A percentile compares a stretch with the other conserved stretches of the same genome.
Conservation (phyloP, 2,113 vertebrate genomes). For the Sarotherodon lohbergeri region DNA sequence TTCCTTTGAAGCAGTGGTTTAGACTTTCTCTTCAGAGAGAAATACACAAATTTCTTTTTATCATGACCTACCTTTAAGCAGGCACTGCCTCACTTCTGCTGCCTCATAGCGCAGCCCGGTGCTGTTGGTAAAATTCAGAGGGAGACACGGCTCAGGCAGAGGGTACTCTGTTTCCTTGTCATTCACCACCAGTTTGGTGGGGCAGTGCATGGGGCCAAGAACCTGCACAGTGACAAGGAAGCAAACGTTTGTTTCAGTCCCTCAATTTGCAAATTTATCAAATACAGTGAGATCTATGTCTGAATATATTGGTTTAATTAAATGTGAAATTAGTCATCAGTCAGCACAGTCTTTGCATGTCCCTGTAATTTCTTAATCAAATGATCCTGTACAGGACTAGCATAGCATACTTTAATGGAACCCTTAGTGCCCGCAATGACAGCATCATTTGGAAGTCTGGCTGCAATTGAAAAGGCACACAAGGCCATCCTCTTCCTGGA, state of each 20-base stretch:
- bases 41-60: not conserved
- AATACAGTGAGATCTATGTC: not conserved
- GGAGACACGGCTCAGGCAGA: constrained; percentile 50
- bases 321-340: constrained; percentile 16
- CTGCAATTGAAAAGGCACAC: constrained; percentile 49
- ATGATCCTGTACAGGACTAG: too few relatives aligned
- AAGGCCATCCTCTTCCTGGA: constrained; percentile 61
- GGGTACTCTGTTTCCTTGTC: constrained; percentile 51
- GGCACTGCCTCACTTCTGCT: constrained; percentile 71
- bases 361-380: constrained; percentile 14
- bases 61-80: constrained; percentile 66
- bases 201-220: constrained; percentile 60
- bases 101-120: constrained; percentile 70
- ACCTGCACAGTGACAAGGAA: constrained; percentile 43
- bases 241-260: not conserved
- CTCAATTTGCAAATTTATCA: not conserved
- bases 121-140: constrained; percentile 63
- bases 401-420: constrained; percentile 64
- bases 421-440: constrained; percentile 67
- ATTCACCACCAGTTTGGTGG: constrained; percentile 60
- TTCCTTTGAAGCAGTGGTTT: not conserved
- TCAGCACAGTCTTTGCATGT: not conserved
- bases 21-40: not conserved
- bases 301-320: constrained; percentile 1
- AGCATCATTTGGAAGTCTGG: constrained; percentile 59